Conservation (phyloP, 1,140 invertebrate species). For the Xylocopa sonorina region DNA sequence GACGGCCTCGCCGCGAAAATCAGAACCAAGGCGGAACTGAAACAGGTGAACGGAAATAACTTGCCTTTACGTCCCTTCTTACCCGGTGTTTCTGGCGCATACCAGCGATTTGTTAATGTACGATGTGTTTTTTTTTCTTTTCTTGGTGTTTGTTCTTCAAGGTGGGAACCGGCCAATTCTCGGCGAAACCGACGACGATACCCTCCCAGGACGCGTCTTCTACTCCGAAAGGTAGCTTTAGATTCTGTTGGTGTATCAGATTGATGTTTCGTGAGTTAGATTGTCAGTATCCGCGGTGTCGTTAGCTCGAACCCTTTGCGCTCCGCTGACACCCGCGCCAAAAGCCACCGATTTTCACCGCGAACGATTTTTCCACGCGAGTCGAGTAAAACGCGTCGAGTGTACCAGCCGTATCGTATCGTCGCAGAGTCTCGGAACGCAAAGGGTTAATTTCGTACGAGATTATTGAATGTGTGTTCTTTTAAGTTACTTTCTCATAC, state of each 20-base stretch:
- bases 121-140: neutral
- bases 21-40: constrained; percentile 91
- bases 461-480: no score
- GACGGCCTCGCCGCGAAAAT: constrained; percentile 86
- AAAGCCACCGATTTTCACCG: no score
- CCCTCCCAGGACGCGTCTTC: constrained; percentile 66
- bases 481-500: no score
- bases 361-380: no score
- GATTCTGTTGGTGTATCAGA: neutral
- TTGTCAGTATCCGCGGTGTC: neutral
- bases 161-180: constrained; percentile 75
- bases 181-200: constrained; percentile 63
- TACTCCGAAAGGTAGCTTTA: constrained; percentile 71
- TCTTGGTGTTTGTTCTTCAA: constrained; percentile 31
- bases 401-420: no score
- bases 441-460: no score
- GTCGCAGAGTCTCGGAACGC: no score
- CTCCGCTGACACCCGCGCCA: no score
- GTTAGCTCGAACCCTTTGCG: no score
- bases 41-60: constrained; percentile 83
- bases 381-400: no score
- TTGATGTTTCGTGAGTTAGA: neutral
- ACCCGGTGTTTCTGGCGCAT: neutral
- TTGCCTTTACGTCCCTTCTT: neutral
- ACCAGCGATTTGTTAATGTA: neutral